These are phyloP conservation scores for Trichechus manatus DNA, from an alignment of 2,113 vertebrate species.

Conservation along the genomic window DNA sequence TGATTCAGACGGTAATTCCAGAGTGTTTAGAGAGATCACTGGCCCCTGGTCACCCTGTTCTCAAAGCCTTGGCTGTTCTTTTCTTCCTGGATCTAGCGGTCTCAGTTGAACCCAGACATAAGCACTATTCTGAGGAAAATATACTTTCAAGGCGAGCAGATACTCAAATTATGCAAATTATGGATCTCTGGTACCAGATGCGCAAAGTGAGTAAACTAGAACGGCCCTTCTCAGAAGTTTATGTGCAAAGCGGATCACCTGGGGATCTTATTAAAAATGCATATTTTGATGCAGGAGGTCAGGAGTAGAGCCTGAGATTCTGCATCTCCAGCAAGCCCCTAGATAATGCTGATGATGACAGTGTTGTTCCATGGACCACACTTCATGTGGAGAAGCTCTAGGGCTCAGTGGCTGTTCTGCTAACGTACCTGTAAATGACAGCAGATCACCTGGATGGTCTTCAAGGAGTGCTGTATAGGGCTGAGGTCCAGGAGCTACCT, in stretches of 20 bases:
- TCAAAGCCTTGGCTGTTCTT: background rate
- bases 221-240: background rate
- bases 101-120: background rate
- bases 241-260: background rate
- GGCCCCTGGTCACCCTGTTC: background rate
- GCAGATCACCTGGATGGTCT: background rate
- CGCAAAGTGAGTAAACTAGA: background rate
- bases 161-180: too few relatives aligned
- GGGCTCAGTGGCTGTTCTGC: background rate
- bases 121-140: background rate
- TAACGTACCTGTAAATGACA: fast-evolving
- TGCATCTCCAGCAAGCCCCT: background rate
- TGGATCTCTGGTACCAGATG: background rate
- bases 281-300: background rate
- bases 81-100: background rate
- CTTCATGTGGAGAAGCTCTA: background rate
- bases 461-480: background rate
- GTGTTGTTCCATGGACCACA: background rate
- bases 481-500: background rate
- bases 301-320: too few relatives aligned
- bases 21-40: background rate
- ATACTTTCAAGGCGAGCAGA: background rate
- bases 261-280: background rate
- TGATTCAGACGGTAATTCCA: background rate
- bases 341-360: background rate